Conservation (phyloP, 2,797 vertebrate species). For the Spinus olivaceus region DNA sequence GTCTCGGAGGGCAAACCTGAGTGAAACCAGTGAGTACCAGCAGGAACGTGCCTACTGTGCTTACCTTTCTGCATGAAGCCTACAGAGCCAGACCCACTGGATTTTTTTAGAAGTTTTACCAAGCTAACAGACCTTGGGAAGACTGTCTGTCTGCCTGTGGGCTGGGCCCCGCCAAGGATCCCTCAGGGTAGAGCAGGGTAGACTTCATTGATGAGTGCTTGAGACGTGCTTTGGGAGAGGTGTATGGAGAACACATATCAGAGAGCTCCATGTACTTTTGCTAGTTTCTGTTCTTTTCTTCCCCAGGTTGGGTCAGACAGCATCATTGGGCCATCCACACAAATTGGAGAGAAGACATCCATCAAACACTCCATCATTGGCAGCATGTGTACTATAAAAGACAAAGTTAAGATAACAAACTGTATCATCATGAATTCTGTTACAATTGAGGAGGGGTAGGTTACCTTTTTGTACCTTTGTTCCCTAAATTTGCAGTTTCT, state of each 20-base stretch:
- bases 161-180: background rate
- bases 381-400: constrained; percentile 82
- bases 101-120: background rate
- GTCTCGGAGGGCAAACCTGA: background rate
- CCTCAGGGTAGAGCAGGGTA: background rate
- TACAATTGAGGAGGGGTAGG: constrained; percentile 94
- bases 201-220: background rate
- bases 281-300: background rate
- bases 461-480: background rate
- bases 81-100: background rate
- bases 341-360: constrained; percentile 91
- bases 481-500: background rate
- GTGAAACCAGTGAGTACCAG: background rate
- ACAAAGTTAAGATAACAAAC: constrained; percentile 91
- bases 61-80: background rate
- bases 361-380: constrained; percentile 91
- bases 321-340: constrained; percentile 87
- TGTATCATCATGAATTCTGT: constrained; percentile 98
- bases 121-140: background rate
- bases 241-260: accelerated
- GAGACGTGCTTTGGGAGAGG: background rate
- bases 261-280: background rate
- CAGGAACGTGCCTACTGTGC: background rate
- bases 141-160: background rate
- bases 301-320: constrained; percentile 89